Conservation (phyloP, 2,113 vertebrate species). For the Cariama cristata region DNA sequence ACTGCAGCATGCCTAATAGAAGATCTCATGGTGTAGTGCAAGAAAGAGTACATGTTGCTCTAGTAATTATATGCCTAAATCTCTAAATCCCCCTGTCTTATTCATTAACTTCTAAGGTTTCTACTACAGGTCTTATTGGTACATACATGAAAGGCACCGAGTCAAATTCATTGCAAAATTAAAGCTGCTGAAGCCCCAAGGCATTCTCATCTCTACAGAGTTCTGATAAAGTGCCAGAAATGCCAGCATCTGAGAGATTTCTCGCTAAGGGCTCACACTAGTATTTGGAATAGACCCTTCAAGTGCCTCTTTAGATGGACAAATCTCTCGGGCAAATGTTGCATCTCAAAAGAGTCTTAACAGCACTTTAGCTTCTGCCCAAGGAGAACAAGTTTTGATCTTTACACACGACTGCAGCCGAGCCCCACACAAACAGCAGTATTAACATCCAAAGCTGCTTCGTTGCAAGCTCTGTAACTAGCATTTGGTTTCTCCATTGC, state of each 20-base stretch:
- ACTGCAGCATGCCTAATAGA: constrained; percentile 46
- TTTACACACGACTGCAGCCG: not conserved
- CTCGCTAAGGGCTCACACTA: not conserved
- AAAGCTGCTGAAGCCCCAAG: not conserved
- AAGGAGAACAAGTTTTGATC: not conserved
- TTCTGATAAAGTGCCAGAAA: constrained; percentile 9
- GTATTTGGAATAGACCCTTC: not conserved
- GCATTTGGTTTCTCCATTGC: not conserved
- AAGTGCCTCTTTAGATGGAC: not conserved
- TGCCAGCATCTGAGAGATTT: not conserved
- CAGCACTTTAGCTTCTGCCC: not conserved
- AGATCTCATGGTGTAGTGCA: constrained; percentile 13
- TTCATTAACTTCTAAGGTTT: constrained; percentile 48
- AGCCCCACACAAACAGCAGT: not conserved
- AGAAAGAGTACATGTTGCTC: constrained; percentile 21
- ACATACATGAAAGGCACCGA: constrained; percentile 5
- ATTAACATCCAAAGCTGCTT: not conserved
- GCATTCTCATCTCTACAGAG: not conserved
- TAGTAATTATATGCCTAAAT: constrained; percentile 48
- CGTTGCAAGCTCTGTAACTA: not conserved
- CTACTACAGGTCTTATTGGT: constrained; percentile 2
- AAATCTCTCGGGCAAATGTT: constrained; percentile 7
- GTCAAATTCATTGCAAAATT: constrained; percentile 36
- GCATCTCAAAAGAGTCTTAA: not conserved
- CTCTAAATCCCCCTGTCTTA: constrained; percentile 25